Percentiles rank a stretch among this genome's conserved stretches.
phyloP scores from a whole-genome alignment of 2,113 vertebrate species.

The Onychostruthus taczanowskii region DNA sequence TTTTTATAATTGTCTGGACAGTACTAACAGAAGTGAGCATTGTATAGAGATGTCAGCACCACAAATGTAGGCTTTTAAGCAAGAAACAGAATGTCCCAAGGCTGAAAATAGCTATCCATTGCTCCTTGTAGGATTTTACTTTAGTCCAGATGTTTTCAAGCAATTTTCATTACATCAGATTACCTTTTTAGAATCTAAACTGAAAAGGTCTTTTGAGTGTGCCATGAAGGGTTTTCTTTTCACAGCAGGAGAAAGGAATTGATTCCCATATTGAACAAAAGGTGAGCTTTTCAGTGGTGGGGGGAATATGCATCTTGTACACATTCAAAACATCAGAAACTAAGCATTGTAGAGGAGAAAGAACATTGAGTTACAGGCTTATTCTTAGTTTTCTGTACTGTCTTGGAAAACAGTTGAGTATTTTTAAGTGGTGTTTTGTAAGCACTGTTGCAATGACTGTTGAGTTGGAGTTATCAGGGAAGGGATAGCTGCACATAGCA shows the following conservation, averaged over 20 bases:
- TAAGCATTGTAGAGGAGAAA: neutral
- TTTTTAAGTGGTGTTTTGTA: neutral
- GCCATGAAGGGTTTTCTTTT: neutral
- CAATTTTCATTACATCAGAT: conserved; percentile 29
- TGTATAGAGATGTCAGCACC: conserved; percentile 1
- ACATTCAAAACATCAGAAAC: neutral
- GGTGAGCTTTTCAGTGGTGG: neutral
- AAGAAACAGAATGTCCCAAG: conserved; percentile 50
- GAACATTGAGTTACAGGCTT: neutral
- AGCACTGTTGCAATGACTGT: neutral
- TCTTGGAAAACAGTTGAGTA: neutral
- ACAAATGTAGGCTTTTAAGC: conserved; percentile 52
- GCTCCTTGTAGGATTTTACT: conserved; percentile 29
- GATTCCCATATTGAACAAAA: neutral
- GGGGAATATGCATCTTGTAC: neutral
- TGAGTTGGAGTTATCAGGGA: neutral
- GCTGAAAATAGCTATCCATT: conserved; percentile 34
- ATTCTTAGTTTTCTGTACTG: neutral
- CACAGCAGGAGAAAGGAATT: neutral
- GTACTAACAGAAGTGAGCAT: conserved; percentile 4
- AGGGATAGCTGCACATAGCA: neutral
- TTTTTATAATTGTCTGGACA: conserved; percentile 63
- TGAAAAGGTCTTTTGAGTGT: conserved; percentile 13
- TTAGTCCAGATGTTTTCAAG: conserved; percentile 45
- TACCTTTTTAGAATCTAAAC: conserved; percentile 18